phyloP scores from a whole-genome alignment of 2,888 invertebrate genomes.

The Melipona beecheii region DNA sequence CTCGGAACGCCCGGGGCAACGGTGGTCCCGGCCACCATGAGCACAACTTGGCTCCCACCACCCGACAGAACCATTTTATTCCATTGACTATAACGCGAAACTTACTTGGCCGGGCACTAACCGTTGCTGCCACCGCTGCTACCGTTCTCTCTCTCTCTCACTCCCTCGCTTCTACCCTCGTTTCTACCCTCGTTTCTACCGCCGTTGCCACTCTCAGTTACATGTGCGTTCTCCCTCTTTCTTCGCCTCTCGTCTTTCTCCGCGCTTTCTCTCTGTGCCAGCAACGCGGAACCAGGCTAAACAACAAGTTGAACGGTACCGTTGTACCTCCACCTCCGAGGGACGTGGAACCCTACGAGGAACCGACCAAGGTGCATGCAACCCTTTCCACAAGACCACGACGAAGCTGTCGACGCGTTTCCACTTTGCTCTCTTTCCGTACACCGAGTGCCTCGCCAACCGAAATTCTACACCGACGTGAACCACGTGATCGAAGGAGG shows the following conservation, averaged over 20 bases:
- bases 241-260: constrained; percentile 39
- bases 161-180: background rate
- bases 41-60: constrained; percentile 74
- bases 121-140: constrained; percentile 63
- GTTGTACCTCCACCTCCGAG: constrained; percentile 67
- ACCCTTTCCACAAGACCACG: constrained; percentile 61
- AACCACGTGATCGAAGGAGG: background rate
- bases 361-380: constrained; percentile 65
- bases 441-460: background rate
- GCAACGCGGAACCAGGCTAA: constrained; percentile 71
- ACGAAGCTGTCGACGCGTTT: constrained; percentile 25
- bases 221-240: constrained; percentile 21
- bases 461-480: background rate
- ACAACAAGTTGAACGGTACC: constrained; percentile 70
- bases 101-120: constrained; percentile 75
- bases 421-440: constrained; percentile 58
- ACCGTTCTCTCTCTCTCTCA: background rate
- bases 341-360: constrained; percentile 59
- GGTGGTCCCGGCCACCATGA: constrained; percentile 70
- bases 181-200: background rate
- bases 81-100: constrained; percentile 79
- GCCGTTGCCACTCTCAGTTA: constrained; percentile 17
- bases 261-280: constrained; percentile 44
- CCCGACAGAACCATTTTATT: constrained; percentile 77
- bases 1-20: constrained; percentile 74